phyloP scores from a whole-genome alignment of 2,113 vertebrate genomes.

The Geococcyx californianus region DNA sequence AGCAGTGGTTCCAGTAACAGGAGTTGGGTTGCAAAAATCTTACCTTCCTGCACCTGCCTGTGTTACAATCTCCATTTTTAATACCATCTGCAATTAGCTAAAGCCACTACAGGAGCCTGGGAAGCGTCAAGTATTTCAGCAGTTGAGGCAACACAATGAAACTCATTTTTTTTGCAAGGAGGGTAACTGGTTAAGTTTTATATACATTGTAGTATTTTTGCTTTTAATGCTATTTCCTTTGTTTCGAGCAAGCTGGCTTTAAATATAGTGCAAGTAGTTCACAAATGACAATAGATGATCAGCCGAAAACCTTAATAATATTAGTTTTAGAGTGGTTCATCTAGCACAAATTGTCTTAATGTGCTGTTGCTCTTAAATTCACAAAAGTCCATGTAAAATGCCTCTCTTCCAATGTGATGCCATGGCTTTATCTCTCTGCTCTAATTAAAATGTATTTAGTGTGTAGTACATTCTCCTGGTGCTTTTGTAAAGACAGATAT shows the following conservation, averaged over 20 bases:
- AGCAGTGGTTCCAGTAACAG: neutral
- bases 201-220: neutral
- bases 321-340: neutral
- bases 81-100: neutral
- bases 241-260: neutral
- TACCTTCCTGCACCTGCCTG: neutral
- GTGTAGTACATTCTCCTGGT: neutral
- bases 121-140: neutral
- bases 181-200: neutral
- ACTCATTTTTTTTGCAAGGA: neutral
- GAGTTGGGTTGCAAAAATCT: neutral
- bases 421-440: neutral
- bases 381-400: neutral
- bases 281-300: neutral
- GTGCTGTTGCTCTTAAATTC: neutral
- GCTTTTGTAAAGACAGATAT: neutral
- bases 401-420: neutral
- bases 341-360: neutral
- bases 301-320: neutral
- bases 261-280: neutral
- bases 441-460: neutral
- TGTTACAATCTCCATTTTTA: neutral
- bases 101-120: neutral
- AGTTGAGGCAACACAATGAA: neutral
- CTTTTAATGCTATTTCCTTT: neutral